Base-by-base conservation (phyloP, 1,140 invertebrate species). In the Lineus longissimus region DNA sequence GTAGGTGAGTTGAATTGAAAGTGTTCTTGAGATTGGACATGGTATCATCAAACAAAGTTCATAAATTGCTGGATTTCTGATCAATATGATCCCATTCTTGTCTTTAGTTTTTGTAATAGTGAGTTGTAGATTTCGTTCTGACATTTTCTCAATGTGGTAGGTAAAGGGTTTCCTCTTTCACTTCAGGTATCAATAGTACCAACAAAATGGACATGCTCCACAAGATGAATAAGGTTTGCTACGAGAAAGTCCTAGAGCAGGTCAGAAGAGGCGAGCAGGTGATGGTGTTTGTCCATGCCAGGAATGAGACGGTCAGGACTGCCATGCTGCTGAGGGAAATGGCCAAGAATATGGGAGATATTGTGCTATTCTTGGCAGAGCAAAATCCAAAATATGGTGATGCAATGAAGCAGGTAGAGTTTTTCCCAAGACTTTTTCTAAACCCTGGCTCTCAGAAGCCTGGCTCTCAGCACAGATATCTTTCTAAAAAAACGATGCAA, bases 221-320 rank as follows among this genome's bases (percentile, higher is more conserved):
- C 66, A 88, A 92, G 73, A 97, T 98, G 91, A 95, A 99, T 81
- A 85, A 88, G 55, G 87, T 95, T 68, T 97, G 94, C 79, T 98
- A 97, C 81, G 90, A 97, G 23, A 94, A 98, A 85, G 91, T 94
- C 4, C 70, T 89, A 0, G 87, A 92, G 15, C 91, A 94, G 85
- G 88, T 98, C 0, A 86, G 87, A 69, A 88, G 91, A 72, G 94
- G 92, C 0, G 90, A 98, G 79, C 96, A 99, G 84, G 94, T 97
- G 0, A 97, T 99, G 93, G 93, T 99, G 0, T 99, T 99, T 83
- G 97, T 99, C 0, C 97, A 99, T 82, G 93, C 96, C 0, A 84
- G 97, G 43, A 98, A 98, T 85, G 93, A 94, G 7, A 99, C 97
- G 0, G 87, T 91, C 19, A 85, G 90, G 66, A 95, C 92, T 1